A percentile compares a stretch with the other conserved stretches of the same genome.
Evolutionary conservation across 2,113 vertebrate species (phyloP).

Genomic region (Channa argus): DNA sequence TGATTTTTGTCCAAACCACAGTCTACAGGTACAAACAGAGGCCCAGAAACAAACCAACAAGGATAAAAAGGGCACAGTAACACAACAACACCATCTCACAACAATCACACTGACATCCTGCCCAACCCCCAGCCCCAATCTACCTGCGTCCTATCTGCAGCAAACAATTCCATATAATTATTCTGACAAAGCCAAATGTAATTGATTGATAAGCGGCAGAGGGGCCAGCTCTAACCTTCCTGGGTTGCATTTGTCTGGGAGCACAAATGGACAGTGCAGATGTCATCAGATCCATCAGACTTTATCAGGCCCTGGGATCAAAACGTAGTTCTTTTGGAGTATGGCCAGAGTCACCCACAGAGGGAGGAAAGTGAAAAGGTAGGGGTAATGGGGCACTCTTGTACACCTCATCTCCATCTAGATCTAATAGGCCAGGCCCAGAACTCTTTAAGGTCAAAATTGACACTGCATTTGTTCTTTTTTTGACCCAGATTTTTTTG

Average conservation of each 20-base stretch:
- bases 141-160: conserved; percentile 69
- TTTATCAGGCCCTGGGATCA: conserved; percentile 80
- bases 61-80: conserved; percentile 49
- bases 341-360: conserved; percentile 76
- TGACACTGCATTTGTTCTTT: conserved; percentile 58
- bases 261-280: conserved; percentile 78
- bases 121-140: conserved; percentile 41
- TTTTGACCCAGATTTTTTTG: conserved; percentile 13
- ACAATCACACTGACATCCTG: conserved; percentile 26
- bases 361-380: conserved; percentile 81
- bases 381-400: conserved; percentile 81
- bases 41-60: conserved; percentile 37
- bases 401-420: conserved; percentile 83
- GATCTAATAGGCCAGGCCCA: conserved; percentile 82
- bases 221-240: conserved; percentile 52
- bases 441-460: conserved; percentile 83
- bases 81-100: conserved; percentile 21
- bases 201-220: conserved; percentile 78
- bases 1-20: background rate
- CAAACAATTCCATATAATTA: conserved; percentile 81
- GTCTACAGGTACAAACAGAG: background rate
- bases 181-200: conserved; percentile 81
- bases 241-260: conserved; percentile 68
- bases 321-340: conserved; percentile 78
- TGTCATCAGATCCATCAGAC: conserved; percentile 78